These are phyloP conservation scores for Mormyrus iriodes DNA, from an alignment of 2,113 vertebrate species.

Conservation along the genomic window DNA sequence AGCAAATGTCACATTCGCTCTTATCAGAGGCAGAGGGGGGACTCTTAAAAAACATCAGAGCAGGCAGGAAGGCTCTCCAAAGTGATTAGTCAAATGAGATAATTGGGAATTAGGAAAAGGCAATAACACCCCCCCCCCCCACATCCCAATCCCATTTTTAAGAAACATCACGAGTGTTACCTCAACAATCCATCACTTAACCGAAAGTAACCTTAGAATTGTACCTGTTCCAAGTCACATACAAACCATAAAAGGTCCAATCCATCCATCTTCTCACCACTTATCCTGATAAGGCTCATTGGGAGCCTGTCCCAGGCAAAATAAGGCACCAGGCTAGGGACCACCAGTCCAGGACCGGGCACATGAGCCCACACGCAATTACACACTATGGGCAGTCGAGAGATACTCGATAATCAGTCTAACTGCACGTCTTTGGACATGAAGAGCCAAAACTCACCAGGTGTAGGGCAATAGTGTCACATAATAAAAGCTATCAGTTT, in stretches of 20 bases:
- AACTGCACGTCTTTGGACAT: neutral
- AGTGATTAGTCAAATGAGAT: slow-evolving; percentile 7
- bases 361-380: neutral
- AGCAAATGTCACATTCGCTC: slow-evolving; percentile 51
- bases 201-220: neutral
- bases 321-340: neutral
- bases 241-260: neutral
- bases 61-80: neutral
- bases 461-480: neutral
- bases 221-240: no score
- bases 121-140: neutral
- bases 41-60: slow-evolving; percentile 36
- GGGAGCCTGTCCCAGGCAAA: neutral
- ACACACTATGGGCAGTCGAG: neutral
- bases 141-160: neutral
- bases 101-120: neutral
- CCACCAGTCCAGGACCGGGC: neutral
- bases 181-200: neutral
- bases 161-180: neutral
- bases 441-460: neutral
- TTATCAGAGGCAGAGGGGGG: slow-evolving; percentile 34
- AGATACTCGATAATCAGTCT: neutral
- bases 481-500: neutral
- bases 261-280: neutral
- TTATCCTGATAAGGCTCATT: neutral